Conservation (phyloP, 2,888 invertebrate genomes). For the Thyatira batis region DNA sequence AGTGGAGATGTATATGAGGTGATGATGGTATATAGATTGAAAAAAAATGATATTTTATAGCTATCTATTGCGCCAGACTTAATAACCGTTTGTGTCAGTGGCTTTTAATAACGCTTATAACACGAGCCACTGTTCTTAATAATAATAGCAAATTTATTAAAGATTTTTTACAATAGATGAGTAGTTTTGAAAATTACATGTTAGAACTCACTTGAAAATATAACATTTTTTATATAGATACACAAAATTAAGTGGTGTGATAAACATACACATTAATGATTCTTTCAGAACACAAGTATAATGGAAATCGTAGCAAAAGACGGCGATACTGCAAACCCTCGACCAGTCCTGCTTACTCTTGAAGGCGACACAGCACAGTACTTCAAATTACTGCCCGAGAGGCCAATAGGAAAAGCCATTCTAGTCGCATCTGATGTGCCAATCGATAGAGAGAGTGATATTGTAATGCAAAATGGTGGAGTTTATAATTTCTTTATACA, state of each 20-base stretch:
- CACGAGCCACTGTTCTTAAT: no score
- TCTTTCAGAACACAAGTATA: slow-evolving; percentile 82
- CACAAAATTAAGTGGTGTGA: no score
- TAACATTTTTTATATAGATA: slow-evolving; percentile 1
- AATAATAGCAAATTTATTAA: no score
- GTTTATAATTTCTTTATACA: slow-evolving; percentile 87
- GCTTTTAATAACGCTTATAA: no score
- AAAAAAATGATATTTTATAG: no score
- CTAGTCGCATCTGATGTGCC: slow-evolving; percentile 85
- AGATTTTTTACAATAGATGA: no score
- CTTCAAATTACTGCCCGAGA: slow-evolving; percentile 83
- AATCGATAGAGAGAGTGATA: slow-evolving; percentile 88
- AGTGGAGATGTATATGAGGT: no score
- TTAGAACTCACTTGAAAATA: neutral
- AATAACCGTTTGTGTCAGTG: no score
- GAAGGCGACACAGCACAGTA: slow-evolving; percentile 87
- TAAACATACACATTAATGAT: neutral
- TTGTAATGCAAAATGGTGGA: slow-evolving; percentile 89
- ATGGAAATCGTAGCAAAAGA: slow-evolving; percentile 89
- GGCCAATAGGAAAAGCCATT: slow-evolving; percentile 80
- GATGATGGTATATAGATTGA: no score
- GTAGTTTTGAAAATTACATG: no score
- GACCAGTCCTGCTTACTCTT: slow-evolving; percentile 85
- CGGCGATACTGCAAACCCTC: slow-evolving; percentile 89
- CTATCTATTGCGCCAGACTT: no score